Evolutionary conservation across 2,888 invertebrate species (phyloP), one percentile per base, ranked within the genome.

Genomic region (Tetheella fluctuosa): DNA sequence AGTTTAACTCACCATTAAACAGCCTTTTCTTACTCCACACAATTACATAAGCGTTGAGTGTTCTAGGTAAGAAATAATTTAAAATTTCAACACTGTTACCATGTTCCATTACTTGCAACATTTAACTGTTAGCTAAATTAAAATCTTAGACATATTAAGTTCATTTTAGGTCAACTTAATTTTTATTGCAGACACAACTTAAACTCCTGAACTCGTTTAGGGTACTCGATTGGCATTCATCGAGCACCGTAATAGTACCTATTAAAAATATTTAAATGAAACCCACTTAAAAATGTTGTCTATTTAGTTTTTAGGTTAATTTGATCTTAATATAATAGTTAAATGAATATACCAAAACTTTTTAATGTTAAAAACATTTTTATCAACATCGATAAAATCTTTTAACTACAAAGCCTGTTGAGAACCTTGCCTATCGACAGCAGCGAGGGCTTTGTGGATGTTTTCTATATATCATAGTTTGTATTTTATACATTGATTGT

Each of bases 211-310:
- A 54, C 20, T 34, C 54, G 12, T 20, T 17, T 20, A 10, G 54
- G n/a, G 7, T 25, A 6, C 25, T 6, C 2, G 6, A 4, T 53
- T 28, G 28, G 54, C n/a, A 54, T 12, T 34, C 17, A 20, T 17
- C 54, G 30, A 34, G 54, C 12, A 54, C 20, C n/a, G 54, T 54
- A 54, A 30, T 12, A n/a, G n/a, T n/a, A n/a, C n/a, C n/a, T n/a
- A n/a, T n/a, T n/a, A n/a, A n/a, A n/a, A n/a, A n/a, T n/a, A n/a
- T n/a, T n/a, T n/a, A n/a, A n/a, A n/a, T n/a, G n/a, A n/a, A n/a
- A n/a, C n/a, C n/a, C n/a, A n/a, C n/a, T n/a, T n/a, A n/a, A n/a
- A n/a, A n/a, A n/a, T n/a, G 23, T n/a, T 54, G 15, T 39, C 25
- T 25, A 6, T 25, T 25, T 25, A 4, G 25, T 25, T 25, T 4